phyloP scores from a whole-genome alignment of 2,113 vertebrate genomes.

The Paracanthobrama guichenoti region DNA sequence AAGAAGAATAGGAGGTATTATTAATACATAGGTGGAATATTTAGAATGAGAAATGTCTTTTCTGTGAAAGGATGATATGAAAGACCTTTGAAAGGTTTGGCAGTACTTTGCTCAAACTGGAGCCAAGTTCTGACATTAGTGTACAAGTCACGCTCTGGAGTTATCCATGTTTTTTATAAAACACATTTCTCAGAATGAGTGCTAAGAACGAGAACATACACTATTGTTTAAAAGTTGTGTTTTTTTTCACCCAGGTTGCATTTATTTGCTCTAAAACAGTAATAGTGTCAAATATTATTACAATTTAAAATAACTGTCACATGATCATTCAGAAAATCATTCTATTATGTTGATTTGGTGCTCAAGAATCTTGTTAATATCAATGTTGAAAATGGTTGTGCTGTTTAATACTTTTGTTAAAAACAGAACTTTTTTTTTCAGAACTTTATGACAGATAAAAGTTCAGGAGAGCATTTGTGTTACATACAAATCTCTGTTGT shows the following conservation, averaged over 20 bases:
- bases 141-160: background rate
- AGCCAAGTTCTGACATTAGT: background rate
- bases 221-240: background rate
- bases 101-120: background rate
- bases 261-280: background rate
- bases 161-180: background rate
- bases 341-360: background rate
- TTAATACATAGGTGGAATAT: constrained; percentile 4
- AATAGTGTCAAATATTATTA: background rate
- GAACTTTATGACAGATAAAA: too few relatives aligned
- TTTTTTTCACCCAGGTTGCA: background rate
- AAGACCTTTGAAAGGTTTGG: background rate
- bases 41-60: constrained; percentile 8
- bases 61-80: background rate
- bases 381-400: background rate
- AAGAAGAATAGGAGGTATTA: constrained; percentile 37
- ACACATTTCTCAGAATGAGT: background rate
- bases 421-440: background rate
- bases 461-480: background rate
- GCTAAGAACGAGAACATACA: background rate
- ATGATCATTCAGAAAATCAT: background rate
- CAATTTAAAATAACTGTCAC: background rate
- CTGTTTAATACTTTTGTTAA: background rate
- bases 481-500: background rate
- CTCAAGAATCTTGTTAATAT: background rate